Conservation (phyloP, 2,888 invertebrate species). For the Trichopria drosophilae region DNA sequence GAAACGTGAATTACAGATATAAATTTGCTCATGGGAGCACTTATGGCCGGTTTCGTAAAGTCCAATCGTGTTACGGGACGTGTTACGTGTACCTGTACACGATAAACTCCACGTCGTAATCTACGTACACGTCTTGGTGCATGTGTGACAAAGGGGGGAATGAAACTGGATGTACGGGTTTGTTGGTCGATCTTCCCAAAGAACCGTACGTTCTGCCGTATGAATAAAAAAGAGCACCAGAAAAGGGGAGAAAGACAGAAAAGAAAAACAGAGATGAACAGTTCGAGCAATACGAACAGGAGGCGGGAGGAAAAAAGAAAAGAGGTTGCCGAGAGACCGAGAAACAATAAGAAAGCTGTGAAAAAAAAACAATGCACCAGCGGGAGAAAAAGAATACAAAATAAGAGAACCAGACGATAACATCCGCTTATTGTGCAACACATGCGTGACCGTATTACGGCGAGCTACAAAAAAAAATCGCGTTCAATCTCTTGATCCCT, state of each 20-base stretch:
- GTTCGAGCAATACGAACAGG: no score
- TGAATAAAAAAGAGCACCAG: slow-evolving; percentile 14
- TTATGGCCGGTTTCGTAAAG: background rate
- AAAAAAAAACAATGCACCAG: no score
- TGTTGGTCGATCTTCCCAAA: slow-evolving; percentile 9
- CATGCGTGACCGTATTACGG: no score
- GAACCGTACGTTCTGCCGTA: slow-evolving; percentile 5
- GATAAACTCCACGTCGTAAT: slow-evolving; percentile 11
- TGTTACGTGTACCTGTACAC: slow-evolving; percentile 8
- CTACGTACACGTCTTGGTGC: slow-evolving; percentile 7
- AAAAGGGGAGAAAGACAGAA: slow-evolving; percentile 11
- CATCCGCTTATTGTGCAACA: no score
- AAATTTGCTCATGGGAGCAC: slow-evolving; percentile 7
- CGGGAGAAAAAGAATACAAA: no score
- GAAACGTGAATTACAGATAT: slow-evolving; percentile 7
- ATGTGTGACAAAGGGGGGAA: slow-evolving; percentile 1
- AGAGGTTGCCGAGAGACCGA: slow-evolving; percentile 16
- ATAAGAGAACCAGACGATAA: no score
- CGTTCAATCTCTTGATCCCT: no score
- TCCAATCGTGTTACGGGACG: slow-evolving; percentile 16
- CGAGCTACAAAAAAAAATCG: no score
- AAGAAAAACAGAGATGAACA: no score
- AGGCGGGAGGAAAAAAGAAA: slow-evolving; percentile 2
- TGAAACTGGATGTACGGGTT: slow-evolving; percentile 33
- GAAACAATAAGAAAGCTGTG: background rate